phyloP scores from a whole-genome alignment of 2,888 invertebrate genomes.

The Melanotus villosus region DNA sequence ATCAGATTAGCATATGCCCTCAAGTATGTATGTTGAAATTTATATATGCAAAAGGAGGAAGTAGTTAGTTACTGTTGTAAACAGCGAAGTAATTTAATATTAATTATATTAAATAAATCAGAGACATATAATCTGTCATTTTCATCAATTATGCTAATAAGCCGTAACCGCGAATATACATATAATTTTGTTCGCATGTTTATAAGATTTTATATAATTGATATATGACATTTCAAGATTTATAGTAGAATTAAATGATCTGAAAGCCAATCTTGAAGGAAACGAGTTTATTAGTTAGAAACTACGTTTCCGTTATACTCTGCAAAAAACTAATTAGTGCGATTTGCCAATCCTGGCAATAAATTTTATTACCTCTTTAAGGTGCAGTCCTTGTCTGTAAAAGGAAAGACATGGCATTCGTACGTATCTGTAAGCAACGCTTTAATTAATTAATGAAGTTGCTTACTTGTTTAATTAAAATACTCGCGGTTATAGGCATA shows the following conservation, averaged over 20 bases:
- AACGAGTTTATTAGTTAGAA: conserved; percentile 36
- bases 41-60: conserved; percentile 22
- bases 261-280: conserved; percentile 28
- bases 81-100: conserved; percentile 33
- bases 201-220: conserved; percentile 56
- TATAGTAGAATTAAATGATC: conserved; percentile 54
- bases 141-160: conserved; percentile 55
- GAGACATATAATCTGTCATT: conserved; percentile 52
- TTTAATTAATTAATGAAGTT: conserved; percentile 45
- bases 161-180: conserved; percentile 46
- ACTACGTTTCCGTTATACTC: conserved; percentile 51
- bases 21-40: conserved; percentile 10
- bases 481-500: conserved; percentile 18
- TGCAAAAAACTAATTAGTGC: conserved; percentile 59
- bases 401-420: conserved; percentile 49
- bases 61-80: conserved; percentile 25
- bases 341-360: conserved; percentile 61
- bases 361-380: conserved; percentile 60
- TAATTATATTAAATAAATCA: conserved; percentile 41
- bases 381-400: conserved; percentile 53
- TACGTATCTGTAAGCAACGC: conserved; percentile 40
- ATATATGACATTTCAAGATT: conserved; percentile 58
- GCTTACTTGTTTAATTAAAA: conserved; percentile 39
- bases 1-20: conserved; percentile 5
- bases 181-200: conserved; percentile 49